Percentiles rank a stretch among this genome's conserved stretches.
Evolutionary conservation across 2,797 vertebrate species (phyloP).

Genomic region (Acanthornis magna): DNA sequence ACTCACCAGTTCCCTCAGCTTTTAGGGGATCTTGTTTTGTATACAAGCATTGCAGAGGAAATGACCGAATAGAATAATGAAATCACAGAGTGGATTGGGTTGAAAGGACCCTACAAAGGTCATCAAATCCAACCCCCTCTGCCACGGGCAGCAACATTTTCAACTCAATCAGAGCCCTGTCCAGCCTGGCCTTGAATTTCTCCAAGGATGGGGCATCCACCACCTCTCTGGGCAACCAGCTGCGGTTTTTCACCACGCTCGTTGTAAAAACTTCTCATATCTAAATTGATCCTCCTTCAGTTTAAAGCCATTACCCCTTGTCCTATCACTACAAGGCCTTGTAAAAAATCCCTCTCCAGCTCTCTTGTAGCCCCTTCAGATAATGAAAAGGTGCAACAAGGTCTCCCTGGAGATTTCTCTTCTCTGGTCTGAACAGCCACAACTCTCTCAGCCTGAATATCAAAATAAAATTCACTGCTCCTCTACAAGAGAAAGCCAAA

Average conservation of each 20-base stretch:
- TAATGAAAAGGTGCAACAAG: background rate
- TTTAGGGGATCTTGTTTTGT: background rate
- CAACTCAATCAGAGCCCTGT: background rate
- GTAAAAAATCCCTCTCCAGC: background rate
- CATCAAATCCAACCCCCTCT: background rate
- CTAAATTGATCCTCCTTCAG: background rate
- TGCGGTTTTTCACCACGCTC: rapidly evolving
- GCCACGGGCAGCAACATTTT: background rate
- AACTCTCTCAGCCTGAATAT: background rate
- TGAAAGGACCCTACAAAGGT: background rate
- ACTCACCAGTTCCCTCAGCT: background rate
- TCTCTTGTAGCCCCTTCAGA: background rate
- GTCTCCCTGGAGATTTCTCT: background rate
- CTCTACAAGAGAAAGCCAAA: background rate
- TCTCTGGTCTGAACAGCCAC: background rate
- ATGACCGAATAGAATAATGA: background rate
- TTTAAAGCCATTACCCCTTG: background rate
- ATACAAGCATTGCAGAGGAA: background rate
- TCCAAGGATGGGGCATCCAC: background rate
- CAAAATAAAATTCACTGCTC: background rate
- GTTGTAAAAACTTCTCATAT: background rate
- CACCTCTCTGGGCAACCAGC: no score
- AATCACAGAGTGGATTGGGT: background rate
- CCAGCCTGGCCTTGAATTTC: background rate
- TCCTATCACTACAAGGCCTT: background rate